These are phyloP conservation scores for Calameuta idolon DNA, from an alignment of 2,888 invertebrate genomes.

Conservation along the genomic window DNA sequence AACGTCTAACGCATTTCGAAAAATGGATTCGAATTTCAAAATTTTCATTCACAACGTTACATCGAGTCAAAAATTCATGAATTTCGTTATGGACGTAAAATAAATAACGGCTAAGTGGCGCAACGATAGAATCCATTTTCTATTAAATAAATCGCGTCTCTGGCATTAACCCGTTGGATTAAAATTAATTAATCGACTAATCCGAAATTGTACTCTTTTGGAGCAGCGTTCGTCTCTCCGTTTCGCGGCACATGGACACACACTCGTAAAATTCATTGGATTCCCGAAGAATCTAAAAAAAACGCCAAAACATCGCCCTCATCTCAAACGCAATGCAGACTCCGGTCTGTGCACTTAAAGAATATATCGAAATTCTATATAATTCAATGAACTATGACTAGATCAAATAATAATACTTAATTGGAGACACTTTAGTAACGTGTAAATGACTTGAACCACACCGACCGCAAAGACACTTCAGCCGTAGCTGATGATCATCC, in stretches of 20 bases:
- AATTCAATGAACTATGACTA: slow-evolving; percentile 41
- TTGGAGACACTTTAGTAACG: slow-evolving; percentile 21
- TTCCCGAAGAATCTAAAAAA: background rate
- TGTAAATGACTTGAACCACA: background rate
- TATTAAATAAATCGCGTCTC: background rate
- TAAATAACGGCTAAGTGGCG: background rate
- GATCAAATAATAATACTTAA: slow-evolving; percentile 43
- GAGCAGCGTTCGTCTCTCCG: background rate
- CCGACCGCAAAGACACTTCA: background rate
- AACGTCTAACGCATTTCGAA: background rate
- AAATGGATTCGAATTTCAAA: background rate
- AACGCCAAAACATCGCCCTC: background rate
- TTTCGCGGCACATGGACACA: background rate
- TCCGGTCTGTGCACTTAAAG: background rate
- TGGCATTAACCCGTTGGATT: slow-evolving; percentile 12
- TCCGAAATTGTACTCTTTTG: background rate
- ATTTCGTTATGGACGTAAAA: background rate
- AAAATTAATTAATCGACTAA: slow-evolving; percentile 8
- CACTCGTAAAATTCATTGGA: background rate
- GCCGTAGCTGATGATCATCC: background rate
- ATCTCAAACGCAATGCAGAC: background rate
- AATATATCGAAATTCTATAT: background rate
- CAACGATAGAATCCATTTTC: background rate
- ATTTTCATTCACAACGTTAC: background rate
- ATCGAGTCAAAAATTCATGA: background rate